Evolutionary conservation across 1,140 invertebrate genomes (phyloP).

Genomic region (Caenorhabditis inopinata): DNA sequence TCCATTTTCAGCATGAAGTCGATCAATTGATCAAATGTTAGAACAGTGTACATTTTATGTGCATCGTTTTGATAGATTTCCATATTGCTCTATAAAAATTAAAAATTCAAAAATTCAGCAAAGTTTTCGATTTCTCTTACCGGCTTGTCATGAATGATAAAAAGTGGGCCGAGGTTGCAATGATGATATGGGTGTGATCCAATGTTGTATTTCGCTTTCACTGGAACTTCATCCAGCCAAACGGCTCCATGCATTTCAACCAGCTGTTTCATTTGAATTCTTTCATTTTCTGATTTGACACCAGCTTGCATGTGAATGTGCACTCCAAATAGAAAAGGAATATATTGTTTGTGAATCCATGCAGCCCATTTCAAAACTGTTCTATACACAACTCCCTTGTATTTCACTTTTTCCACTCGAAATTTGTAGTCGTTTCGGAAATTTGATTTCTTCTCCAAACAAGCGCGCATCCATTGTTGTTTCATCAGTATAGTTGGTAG

Average conservation of each 20-base stretch:
- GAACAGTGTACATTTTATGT: too few relatives aligned
- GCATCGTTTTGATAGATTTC: too few relatives aligned
- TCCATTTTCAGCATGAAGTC: too few relatives aligned
- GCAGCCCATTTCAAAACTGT: not conserved
- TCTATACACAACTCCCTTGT: not conserved
- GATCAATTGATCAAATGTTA: too few relatives aligned
- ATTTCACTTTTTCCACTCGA: not conserved
- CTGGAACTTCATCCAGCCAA: not conserved
- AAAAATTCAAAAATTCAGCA: too few relatives aligned
- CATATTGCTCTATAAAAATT: too few relatives aligned
- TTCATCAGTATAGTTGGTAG: not conserved
- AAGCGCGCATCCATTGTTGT: not conserved
- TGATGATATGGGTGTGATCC: not conserved
- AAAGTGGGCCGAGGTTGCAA: too few relatives aligned
- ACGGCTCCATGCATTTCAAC: not conserved
- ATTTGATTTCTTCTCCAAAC: not conserved
- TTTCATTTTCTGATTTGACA: not conserved
- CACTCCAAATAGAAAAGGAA: not conserved
- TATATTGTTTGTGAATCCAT: not conserved
- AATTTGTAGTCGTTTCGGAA: not conserved
- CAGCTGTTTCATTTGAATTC: not conserved
- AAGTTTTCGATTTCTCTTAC: too few relatives aligned
- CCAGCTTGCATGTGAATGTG: not conserved
- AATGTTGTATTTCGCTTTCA: not conserved
- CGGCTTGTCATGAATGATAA: too few relatives aligned